Base-by-base conservation (phyloP, 2,888 invertebrate genomes). In the Agrochola circellaris region DNA sequence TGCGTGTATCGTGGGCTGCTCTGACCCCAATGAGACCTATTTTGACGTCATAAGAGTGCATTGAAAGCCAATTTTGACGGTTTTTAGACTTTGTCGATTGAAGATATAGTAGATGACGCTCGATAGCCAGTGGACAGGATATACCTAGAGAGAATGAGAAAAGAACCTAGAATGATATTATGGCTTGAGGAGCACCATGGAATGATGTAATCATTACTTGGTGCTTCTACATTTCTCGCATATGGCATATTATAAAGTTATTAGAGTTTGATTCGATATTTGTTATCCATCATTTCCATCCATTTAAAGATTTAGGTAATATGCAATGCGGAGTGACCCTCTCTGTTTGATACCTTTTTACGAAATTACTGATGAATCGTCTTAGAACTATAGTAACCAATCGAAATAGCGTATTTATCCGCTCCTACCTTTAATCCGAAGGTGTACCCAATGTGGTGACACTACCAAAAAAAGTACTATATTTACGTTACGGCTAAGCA, bases 21-120 rank as follows among this genome's bases (percentile, higher is more conserved):
- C 65, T 83, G 84, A 82, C 87, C 83, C 61, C 71, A 80, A 82
- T 84, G 48, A 74, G 82, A 68, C 81, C 78, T 83, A 82, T 77
- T 83, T 87, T 83, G 81, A 87, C 79, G 87, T 84, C 71, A 82
- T 42, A 62, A 17, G 77, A 79, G 70, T 69, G 78, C 69, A 82
- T 77, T 73, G 75, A 79, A 75, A 71, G 68, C 54, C 30, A 76
- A 78, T 82, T 86, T 88, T 82, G 75, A 76, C 78, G 65, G 9
- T 68, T 74, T 68, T 64, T 62, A 26, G 54, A 34, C 42, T 51
- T 65, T 69, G n/a, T 60, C 65, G 26, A 30, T 54, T 45, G 45
- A 76, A 58, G 34, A 51, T 58, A 15, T 1, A 34, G 15, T 20
- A 11, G 17, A 65, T 77, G 69, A 82, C 56, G 8, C 34, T 76